Percentiles rank a stretch among this genome's conserved stretches.
Evolutionary conservation across 2,797 vertebrate genomes (phyloP).

Genomic region (Squalus acanthias): DNA sequence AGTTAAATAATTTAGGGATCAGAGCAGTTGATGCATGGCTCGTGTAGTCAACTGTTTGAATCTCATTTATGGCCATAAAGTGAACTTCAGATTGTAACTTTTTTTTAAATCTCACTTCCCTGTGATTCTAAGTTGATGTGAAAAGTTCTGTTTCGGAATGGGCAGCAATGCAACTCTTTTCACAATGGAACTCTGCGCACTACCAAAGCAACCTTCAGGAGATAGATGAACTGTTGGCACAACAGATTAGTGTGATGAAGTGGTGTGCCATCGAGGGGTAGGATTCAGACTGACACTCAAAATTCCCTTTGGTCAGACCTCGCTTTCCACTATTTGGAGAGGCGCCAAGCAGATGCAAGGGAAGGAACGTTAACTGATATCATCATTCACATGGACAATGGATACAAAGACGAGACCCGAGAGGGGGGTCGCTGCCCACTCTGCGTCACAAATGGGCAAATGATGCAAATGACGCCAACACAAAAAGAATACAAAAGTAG

Average conservation of each 20-base stretch:
- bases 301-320: neutral
- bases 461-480: neutral
- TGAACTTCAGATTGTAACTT: too few relatives aligned
- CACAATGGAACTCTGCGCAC: neutral
- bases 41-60: neutral
- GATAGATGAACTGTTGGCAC: neutral
- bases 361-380: neutral
- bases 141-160: neutral
- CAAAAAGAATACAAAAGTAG: neutral
- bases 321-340: neutral
- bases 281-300: neutral
- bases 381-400: neutral
- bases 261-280: neutral
- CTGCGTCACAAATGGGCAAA: neutral
- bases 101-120: too few relatives aligned
- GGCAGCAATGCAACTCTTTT: neutral
- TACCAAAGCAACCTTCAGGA: neutral
- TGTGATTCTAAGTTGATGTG: neutral
- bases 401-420: neutral
- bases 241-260: neutral
- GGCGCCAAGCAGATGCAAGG: neutral
- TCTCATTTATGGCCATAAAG: neutral
- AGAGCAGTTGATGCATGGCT: neutral
- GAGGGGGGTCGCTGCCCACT: neutral
- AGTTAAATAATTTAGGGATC: neutral